Evolutionary conservation across 1,140 invertebrate species (phyloP).

Genomic region (Sitodiplosis mosellana): DNA sequence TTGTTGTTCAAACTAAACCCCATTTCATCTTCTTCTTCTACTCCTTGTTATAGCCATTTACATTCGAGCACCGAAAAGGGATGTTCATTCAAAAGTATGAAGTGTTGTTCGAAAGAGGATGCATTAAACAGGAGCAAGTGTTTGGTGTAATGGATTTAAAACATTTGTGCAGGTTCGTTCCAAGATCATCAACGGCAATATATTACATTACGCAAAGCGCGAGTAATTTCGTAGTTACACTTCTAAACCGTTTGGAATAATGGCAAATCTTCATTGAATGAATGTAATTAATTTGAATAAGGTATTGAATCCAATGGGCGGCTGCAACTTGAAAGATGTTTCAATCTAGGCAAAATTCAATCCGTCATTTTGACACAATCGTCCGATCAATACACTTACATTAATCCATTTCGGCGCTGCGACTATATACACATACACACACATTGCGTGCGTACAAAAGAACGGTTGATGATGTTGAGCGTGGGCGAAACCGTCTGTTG

Average conservation of each 20-base stretch:
- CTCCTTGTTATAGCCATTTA: slow-evolving; percentile 15
- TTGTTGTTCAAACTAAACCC: not conserved
- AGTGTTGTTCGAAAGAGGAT: slow-evolving; percentile 36
- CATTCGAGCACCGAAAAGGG: slow-evolving; percentile 27
- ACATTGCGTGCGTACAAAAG: too few species aligned
- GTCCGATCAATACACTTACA: too few species aligned
- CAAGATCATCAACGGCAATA: too few species aligned
- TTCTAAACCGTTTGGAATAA: too few species aligned
- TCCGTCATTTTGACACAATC: too few species aligned
- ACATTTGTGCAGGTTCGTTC: slow-evolving; percentile 31
- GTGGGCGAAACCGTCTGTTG: too few species aligned
- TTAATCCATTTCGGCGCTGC: too few species aligned
- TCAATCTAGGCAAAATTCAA: slow-evolving; percentile 11
- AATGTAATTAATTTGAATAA: not conserved
- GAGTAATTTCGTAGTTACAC: too few species aligned
- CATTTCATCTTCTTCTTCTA: not conserved
- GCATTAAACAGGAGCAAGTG: slow-evolving; percentile 28
- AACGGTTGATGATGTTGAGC: too few species aligned
- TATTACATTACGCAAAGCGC: too few species aligned
- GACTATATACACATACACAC: too few species aligned
- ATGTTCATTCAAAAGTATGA: slow-evolving; percentile 40
- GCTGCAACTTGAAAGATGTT: not conserved
- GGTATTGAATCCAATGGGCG: not conserved
- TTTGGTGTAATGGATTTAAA: slow-evolving; percentile 29
- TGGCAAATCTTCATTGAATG: not conserved